These are phyloP conservation scores for Catagonus wagneri DNA, from an alignment of 2,113 vertebrate genomes.

Conservation along the genomic window DNA sequence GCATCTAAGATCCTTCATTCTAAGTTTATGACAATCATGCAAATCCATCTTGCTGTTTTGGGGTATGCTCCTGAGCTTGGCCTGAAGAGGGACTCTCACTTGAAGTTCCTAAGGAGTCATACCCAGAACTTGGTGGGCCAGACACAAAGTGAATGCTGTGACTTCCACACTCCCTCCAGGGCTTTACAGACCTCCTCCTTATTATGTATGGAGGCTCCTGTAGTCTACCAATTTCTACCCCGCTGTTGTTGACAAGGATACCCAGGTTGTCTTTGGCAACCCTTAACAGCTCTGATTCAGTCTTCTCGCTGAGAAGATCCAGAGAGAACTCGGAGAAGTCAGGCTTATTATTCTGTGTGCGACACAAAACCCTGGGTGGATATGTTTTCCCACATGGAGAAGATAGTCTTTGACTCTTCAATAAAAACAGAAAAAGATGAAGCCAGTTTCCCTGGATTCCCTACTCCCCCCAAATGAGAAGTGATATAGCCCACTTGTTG, in stretches of 20 bases:
- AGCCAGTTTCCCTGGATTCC: not conserved
- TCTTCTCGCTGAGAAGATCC: not conserved
- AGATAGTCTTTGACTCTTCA: not conserved
- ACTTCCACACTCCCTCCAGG: not conserved
- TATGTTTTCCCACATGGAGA: not conserved
- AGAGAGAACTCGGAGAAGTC: not conserved
- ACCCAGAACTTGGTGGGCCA: too few species aligned
- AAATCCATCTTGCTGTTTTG: not conserved
- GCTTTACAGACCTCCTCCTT: not conserved
- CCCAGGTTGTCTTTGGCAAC: not conserved
- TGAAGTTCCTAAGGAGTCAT: not conserved
- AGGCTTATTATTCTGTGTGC: not conserved
- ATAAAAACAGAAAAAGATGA: not conserved
- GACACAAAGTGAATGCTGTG: not conserved
- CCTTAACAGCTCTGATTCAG: not conserved
- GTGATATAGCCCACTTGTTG: not conserved
- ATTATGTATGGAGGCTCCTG: not conserved
- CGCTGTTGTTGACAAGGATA: not conserved
- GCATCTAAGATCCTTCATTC: not conserved
- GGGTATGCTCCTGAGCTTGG: not conserved
- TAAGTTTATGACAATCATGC: not conserved
- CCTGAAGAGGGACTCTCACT: not conserved
- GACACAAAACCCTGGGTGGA: not conserved
- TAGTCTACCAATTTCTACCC: not conserved
- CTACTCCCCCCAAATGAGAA: not conserved